Percentiles rank a stretch among this genome's conserved stretches.
These are phyloP conservation scores for Homarus gammarus DNA, from an alignment of 2,888 invertebrate species.

Conservation along the genomic window DNA sequence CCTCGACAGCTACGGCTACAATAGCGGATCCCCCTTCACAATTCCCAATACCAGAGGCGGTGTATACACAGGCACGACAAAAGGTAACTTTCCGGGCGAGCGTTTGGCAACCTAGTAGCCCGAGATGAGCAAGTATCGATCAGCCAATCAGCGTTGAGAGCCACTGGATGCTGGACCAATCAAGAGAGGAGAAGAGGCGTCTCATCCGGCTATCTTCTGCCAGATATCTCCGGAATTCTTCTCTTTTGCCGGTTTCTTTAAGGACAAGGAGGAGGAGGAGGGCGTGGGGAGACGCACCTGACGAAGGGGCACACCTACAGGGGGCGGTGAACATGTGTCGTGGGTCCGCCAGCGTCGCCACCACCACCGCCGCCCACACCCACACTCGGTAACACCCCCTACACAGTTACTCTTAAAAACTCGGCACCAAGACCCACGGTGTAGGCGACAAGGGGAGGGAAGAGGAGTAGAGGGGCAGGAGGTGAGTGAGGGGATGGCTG, in stretches of 20 bases:
- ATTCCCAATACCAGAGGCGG: constrained; percentile 29
- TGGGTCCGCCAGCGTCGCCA: not conserved
- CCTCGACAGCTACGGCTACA: not conserved
- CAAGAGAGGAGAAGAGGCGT: constrained; percentile 55
- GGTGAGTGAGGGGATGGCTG: constrained; percentile 23
- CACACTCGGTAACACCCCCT: not conserved
- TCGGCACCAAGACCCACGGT: not conserved
- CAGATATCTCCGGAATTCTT: constrained; percentile 53
- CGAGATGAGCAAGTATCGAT: constrained; percentile 71
- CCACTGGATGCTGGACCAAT: constrained; percentile 71
- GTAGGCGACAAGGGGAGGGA: not conserved
- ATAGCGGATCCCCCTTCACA: not conserved
- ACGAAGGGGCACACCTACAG: not conserved
- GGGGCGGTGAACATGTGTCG: no score
- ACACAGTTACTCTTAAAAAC: not conserved
- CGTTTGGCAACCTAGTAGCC: constrained; percentile 62
- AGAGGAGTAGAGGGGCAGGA: not conserved
- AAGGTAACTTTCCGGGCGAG: constrained; percentile 39
- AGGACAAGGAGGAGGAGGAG: not conserved
- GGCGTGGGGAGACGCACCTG: not conserved
- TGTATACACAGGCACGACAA: constrained; percentile 43
- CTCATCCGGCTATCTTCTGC: constrained; percentile 45
- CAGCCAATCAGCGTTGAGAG: constrained; percentile 66
- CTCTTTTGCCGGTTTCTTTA: constrained; percentile 46
- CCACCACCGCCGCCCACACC: not conserved